These are phyloP conservation scores for Sebastes trivittatus DNA, from an alignment of 2,797 vertebrate genomes.

Conservation along the genomic window DNA sequence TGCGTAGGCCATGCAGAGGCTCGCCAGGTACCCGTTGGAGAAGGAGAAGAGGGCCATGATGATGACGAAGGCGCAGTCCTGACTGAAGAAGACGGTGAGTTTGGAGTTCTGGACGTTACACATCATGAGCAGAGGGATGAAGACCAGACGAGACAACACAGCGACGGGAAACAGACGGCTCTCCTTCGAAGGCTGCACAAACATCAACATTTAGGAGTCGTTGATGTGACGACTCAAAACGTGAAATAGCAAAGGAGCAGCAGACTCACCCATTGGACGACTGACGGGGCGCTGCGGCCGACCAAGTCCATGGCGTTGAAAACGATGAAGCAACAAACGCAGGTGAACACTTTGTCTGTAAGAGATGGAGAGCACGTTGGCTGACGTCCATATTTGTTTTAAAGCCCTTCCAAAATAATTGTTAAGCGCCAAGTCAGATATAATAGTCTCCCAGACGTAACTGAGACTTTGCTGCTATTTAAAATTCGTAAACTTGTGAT, in stretches of 20 bases:
- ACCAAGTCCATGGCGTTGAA: slow-evolving; percentile 88
- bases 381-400: neutral
- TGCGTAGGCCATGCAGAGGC: slow-evolving; percentile 93
- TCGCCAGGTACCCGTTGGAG: slow-evolving; percentile 92
- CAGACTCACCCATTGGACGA: slow-evolving; percentile 87
- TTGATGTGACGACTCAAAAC: fast-evolving
- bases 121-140: slow-evolving; percentile 90
- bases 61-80: slow-evolving; percentile 86
- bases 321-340: slow-evolving; percentile 90
- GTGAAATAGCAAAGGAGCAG: neutral
- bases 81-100: slow-evolving; percentile 77
- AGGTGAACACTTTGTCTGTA: slow-evolving; percentile 85
- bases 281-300: slow-evolving; percentile 83
- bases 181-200: slow-evolving; percentile 85
- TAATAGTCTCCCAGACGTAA: neutral
- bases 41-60: slow-evolving; percentile 91
- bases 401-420: neutral
- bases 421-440: neutral
- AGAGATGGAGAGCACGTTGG: neutral
- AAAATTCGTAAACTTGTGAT: neutral
- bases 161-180: slow-evolving; percentile 84
- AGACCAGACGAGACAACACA: slow-evolving; percentile 84
- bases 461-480: neutral
- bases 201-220: neutral
- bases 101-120: slow-evolving; percentile 83